A percentile compares a stretch with the other conserved stretches of the same genome.
Evolutionary conservation across 2,888 invertebrate genomes (phyloP).

Genomic region (Gari tellinella): DNA sequence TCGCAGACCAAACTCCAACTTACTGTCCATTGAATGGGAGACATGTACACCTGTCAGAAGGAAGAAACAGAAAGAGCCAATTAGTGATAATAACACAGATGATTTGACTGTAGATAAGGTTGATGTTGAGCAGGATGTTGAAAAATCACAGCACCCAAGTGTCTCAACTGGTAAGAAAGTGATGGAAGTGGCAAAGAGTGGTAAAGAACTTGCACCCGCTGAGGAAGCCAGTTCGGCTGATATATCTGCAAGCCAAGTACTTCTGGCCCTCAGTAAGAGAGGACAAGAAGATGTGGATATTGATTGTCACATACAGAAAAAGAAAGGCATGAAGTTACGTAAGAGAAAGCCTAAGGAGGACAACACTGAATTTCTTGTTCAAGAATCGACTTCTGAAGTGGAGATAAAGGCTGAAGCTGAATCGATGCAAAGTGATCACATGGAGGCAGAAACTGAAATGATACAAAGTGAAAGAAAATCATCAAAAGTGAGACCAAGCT

Average conservation of each 20-base stretch:
- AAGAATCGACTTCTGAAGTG: not conserved
- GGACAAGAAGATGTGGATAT: not conserved
- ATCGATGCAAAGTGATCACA: not conserved
- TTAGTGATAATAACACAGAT: not conserved
- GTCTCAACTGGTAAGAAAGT: not conserved
- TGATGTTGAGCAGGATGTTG: not conserved
- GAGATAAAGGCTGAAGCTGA: not conserved
- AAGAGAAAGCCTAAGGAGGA: not conserved
- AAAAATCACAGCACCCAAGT: not conserved
- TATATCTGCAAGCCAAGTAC: slow-evolving; percentile 30
- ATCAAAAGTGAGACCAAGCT: no score
- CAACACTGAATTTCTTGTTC: not conserved
- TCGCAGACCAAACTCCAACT: slow-evolving; percentile 7
- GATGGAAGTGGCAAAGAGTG: not conserved
- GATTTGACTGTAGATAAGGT: not conserved
- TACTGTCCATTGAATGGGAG: slow-evolving; percentile 9
- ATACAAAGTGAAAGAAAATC: no score
- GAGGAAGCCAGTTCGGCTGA: slow-evolving; percentile 19
- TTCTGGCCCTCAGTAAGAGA: slow-evolving; percentile 25
- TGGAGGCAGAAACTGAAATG: no score
- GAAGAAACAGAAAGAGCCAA: not conserved
- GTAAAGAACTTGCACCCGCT: not conserved
- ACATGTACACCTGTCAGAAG: slow-evolving; percentile 1
- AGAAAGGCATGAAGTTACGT: not conserved
- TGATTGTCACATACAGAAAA: not conserved